These are phyloP conservation scores for Eupithecia pulchellata DNA, from an alignment of 2,888 invertebrate species.

Conservation along the genomic window DNA sequence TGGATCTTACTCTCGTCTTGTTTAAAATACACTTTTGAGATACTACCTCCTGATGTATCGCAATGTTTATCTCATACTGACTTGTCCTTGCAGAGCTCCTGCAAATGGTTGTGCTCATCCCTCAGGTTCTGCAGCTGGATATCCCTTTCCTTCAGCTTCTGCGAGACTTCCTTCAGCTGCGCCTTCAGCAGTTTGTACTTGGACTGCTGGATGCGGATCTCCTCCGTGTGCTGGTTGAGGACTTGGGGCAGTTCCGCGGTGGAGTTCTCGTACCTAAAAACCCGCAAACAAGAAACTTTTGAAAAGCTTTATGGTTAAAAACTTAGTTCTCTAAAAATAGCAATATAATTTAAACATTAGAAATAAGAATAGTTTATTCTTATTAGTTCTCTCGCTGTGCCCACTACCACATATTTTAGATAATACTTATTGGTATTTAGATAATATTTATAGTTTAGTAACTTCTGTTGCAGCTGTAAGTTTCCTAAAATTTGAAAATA, in stretches of 20 bases:
- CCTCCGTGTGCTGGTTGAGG: slow-evolving; percentile 91
- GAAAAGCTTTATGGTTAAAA: background rate
- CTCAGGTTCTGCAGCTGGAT: slow-evolving; percentile 87
- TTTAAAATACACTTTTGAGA: too few species aligned
- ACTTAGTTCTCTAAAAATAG: too few species aligned
- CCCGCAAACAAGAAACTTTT: background rate
- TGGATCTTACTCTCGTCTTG: too few species aligned
- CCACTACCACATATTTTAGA: too few species aligned
- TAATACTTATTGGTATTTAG: too few species aligned
- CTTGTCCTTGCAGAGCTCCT: slow-evolving; percentile 90
- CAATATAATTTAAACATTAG: too few species aligned
- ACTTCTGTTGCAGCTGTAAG: too few species aligned
- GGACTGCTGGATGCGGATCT: slow-evolving; percentile 89
- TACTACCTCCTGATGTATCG: too few species aligned
- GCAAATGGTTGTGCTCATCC: slow-evolving; percentile 89
- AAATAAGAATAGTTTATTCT: too few species aligned
- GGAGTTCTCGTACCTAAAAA: slow-evolving; percentile 88
- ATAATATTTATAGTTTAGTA: too few species aligned
- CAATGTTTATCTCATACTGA: slow-evolving; percentile 53
- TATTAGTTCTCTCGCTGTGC: too few species aligned
- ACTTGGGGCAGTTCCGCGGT: slow-evolving; percentile 92
- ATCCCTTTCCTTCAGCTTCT: slow-evolving; percentile 89
- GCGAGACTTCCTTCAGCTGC: slow-evolving; percentile 86
- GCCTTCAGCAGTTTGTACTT: slow-evolving; percentile 88
- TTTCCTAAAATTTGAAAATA: too few species aligned